Conservation (phyloP, 2,113 vertebrate genomes). For the Sphyrna mokarran region DNA sequence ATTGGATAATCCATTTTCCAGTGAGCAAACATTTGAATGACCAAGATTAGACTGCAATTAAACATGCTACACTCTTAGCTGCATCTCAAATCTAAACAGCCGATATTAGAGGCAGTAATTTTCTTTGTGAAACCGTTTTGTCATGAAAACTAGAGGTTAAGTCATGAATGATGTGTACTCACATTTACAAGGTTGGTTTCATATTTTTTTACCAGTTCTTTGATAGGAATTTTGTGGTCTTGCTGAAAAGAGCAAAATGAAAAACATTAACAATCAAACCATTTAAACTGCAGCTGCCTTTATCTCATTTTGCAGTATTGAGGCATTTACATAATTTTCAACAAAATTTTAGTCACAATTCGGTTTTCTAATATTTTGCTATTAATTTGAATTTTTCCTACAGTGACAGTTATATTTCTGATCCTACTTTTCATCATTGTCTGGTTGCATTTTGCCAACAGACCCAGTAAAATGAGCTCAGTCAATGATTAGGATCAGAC, state of each 20-base stretch:
- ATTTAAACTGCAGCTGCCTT: background rate
- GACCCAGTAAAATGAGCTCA: background rate
- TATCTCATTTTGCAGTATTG: background rate
- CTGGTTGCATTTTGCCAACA: background rate
- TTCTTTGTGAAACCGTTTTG: background rate
- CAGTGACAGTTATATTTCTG: background rate
- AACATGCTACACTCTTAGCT: background rate
- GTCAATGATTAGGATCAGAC: background rate
- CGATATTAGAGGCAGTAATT: background rate
- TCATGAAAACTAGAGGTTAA: background rate
- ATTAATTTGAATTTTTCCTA: background rate
- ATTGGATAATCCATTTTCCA: background rate
- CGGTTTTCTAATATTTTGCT: background rate
- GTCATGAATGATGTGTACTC: constrained; percentile 44
- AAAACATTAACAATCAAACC: background rate
- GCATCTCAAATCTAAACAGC: background rate
- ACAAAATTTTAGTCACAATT: background rate
- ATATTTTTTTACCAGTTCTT: constrained; percentile 60
- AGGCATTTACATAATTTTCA: background rate
- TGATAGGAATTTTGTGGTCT: constrained; percentile 59
- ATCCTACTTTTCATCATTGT: background rate
- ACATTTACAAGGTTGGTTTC: constrained; percentile 54
- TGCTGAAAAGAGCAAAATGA: constrained; percentile 47
- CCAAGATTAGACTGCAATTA: background rate
- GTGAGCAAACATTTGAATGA: background rate